These are phyloP conservation scores for Platynereis dumerilii DNA, from an alignment of 2,888 invertebrate genomes.

Conservation along the genomic window DNA sequence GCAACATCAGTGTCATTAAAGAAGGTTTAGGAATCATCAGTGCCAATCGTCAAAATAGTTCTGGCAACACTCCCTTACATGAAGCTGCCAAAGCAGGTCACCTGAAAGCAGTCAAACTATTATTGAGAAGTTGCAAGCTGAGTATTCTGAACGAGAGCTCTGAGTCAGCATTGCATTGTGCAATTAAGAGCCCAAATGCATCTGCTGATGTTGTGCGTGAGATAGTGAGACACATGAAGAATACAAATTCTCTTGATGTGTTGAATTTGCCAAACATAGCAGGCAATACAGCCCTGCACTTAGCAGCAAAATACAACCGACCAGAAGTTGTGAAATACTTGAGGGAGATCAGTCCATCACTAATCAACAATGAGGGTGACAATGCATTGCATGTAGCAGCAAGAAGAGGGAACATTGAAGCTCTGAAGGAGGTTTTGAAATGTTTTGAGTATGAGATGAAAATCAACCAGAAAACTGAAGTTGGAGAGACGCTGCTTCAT, in stretches of 20 bases:
- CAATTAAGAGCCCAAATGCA: background rate
- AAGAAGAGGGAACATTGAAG: conserved; percentile 3
- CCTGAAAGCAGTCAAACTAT: conserved; percentile 39
- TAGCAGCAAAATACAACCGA: background rate
- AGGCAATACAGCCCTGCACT: conserved; percentile 36
- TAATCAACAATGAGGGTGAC: conserved; percentile 45
- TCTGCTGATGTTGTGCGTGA: background rate
- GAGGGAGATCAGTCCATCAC: background rate
- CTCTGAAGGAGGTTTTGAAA: no score
- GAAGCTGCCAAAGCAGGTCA: conserved; percentile 52
- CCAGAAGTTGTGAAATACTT: background rate
- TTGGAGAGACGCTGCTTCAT: conserved; percentile 4
- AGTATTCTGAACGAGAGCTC: background rate
- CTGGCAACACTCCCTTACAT: conserved; percentile 55
- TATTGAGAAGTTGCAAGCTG: conserved; percentile 29
- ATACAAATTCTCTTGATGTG: background rate
- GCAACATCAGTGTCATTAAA: conserved; percentile 42
- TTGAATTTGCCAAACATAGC: conserved; percentile 41
- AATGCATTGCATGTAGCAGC: conserved; percentile 50
- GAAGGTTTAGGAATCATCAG: conserved; percentile 35
- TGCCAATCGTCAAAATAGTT: conserved; percentile 43
- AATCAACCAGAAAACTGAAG: background rate
- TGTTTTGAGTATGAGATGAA: no score
- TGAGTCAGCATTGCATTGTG: background rate
- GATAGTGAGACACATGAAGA: background rate